phyloP scores from a whole-genome alignment of 2,113 vertebrate species.

The Heterochromis multidens region DNA sequence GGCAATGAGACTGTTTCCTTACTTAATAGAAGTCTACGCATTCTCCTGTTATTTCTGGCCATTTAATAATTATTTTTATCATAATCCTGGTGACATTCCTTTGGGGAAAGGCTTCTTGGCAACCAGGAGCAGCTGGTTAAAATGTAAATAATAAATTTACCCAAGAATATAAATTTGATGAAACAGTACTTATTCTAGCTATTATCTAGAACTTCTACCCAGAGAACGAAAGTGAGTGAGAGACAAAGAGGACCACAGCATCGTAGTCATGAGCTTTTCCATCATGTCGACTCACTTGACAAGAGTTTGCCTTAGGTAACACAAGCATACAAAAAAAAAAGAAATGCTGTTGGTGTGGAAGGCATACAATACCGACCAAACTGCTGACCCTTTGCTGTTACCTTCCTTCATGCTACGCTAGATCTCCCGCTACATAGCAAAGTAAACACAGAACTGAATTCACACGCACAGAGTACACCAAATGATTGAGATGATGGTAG shows the following conservation, averaged over 20 bases:
- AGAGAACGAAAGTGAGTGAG: too few species aligned
- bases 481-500: neutral
- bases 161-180: neutral
- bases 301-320: neutral
- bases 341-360: neutral
- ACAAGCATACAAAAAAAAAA: neutral
- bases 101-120: too few species aligned
- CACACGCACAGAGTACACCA: neutral
- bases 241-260: neutral
- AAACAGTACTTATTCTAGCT: neutral
- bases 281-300: too few species aligned
- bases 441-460: neutral
- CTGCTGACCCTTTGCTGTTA: too few species aligned
- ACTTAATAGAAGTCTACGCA: neutral
- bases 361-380: neutral
- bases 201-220: too few species aligned
- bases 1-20: neutral
- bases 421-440: neutral
- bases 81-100: neutral
- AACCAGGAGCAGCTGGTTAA: neutral
- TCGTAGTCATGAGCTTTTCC: too few species aligned
- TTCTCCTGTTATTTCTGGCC: neutral
- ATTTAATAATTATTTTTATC: neutral
- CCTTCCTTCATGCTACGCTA: too few species aligned
- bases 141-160: neutral